Base-by-base conservation (phyloP, 2,113 vertebrate genomes). In the Rhadina sibilatrix region DNA sequence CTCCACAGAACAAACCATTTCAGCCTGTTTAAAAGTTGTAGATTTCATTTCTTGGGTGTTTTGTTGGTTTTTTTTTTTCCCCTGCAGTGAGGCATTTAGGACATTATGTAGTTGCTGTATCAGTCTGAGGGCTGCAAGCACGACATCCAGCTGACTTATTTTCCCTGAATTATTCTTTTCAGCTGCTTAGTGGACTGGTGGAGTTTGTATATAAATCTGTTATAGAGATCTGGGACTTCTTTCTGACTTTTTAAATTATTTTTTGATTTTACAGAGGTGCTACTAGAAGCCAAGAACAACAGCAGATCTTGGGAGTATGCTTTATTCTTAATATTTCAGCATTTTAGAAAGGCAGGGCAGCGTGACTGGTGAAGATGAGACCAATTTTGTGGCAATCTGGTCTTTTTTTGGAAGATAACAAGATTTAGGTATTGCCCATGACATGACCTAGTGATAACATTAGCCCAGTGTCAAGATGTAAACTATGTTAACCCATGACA, bases 401-500 rank as follows among this genome's bases (percentile, higher is more conserved):
- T 23, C 14, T n/a, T 50, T 75, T 75, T 91, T 31, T n/a, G 12
- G 17, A 65, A 54, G 16, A 27, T 9, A 85, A 44, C 7, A 21
- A 25, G 16, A 22, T 72, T 47, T 42, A 38, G 23, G 16, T 19
- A 20, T 38, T 72, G 37, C 31, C 46, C 3, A 11, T 46, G 47
- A 19, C 4, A 18, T 11, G 49, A 42, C 0, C 0, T 40, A 17
- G 13, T 65, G 76, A 24, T 14, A 70, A 50, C 0, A 0, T 63
- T 30, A 79, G 12, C 25, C 9, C 44, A 47, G 9, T 12, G 27
- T 27, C 25, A 50, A 30, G n/a, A n/a, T n/a, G n/a, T n/a, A n/a
- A n/a, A n/a, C n/a, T n/a, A n/a, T n/a, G n/a, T n/a, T n/a, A n/a
- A n/a, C n/a, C n/a, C n/a, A n/a, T n/a, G n/a, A n/a, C n/a, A n/a